Conservation (phyloP, 1,140 invertebrate genomes). For the Drosophila willistoni region DNA sequence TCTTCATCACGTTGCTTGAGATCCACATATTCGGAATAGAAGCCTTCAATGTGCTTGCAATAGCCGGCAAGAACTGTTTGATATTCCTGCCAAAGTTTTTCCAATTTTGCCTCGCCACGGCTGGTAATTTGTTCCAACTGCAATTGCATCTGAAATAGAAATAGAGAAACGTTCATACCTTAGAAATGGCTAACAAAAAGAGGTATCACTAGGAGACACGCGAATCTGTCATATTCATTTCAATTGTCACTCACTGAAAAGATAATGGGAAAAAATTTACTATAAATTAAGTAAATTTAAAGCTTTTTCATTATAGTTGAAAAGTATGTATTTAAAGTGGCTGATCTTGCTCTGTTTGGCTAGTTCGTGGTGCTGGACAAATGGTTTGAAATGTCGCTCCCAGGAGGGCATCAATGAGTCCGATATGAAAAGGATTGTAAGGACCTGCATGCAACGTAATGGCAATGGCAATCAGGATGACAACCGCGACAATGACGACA, state of each 20-base stretch:
- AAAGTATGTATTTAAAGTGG: slow-evolving; percentile 34
- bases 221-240: slow-evolving; percentile 35
- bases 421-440: slow-evolving; percentile 78
- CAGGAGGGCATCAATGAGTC: slow-evolving; percentile 83
- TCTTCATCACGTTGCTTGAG: slow-evolving; percentile 80
- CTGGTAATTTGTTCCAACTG: slow-evolving; percentile 73
- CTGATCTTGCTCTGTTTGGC: slow-evolving; percentile 34
- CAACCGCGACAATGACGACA: slow-evolving; percentile 31
- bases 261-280: slow-evolving; percentile 37
- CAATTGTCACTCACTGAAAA: slow-evolving; percentile 50
- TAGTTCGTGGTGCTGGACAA: slow-evolving; percentile 17
- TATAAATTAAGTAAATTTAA: slow-evolving; percentile 21
- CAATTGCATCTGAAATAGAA: slow-evolving; percentile 72
- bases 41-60: slow-evolving; percentile 73
- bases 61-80: slow-evolving; percentile 74
- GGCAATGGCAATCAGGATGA: slow-evolving; percentile 22
- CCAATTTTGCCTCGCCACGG: slow-evolving; percentile 69
- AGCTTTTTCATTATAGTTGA: slow-evolving; percentile 21
- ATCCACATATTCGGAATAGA: slow-evolving; percentile 80
- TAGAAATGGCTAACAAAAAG: too few relatives aligned
- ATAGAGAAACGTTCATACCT: too few relatives aligned
- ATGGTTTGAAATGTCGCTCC: slow-evolving; percentile 83
- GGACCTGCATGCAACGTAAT: slow-evolving; percentile 67
- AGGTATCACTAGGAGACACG: slow-evolving; percentile 14
- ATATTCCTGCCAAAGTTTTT: slow-evolving; percentile 78